phyloP scores from a whole-genome alignment of 2,797 vertebrate genomes.

The Fundulus diaphanus region DNA sequence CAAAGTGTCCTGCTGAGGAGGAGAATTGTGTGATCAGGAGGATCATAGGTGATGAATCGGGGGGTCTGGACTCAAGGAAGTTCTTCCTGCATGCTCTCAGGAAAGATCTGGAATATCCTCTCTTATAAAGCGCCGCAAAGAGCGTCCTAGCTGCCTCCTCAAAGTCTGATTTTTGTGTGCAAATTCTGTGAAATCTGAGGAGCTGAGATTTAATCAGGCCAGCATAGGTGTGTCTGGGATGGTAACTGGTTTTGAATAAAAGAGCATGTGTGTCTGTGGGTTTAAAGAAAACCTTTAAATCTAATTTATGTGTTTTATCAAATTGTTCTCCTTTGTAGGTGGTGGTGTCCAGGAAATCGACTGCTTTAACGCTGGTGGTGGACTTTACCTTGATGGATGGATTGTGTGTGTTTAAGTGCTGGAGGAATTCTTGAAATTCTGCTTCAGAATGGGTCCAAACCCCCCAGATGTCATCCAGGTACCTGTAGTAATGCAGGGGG shows the following conservation, averaged over 20 bases:
- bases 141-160: too few species aligned
- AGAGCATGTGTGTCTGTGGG: background rate
- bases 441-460: too few species aligned
- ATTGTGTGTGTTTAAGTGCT: background rate
- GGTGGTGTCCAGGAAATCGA: too few species aligned
- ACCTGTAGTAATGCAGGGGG: too few species aligned
- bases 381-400: background rate
- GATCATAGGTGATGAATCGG: background rate
- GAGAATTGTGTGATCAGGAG: background rate
- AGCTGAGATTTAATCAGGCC: background rate
- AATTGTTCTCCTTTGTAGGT: background rate
- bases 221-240: background rate
- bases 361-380: too few species aligned
- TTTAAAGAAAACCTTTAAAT: background rate
- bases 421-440: background rate
- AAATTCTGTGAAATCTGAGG: too few species aligned
- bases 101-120: background rate
- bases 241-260: background rate
- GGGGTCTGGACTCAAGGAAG: background rate
- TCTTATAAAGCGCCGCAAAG: background rate
- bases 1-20: background rate
- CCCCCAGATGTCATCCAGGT: too few species aligned
- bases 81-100: background rate
- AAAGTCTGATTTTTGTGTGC: too few species aligned
- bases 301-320: background rate